phyloP scores from a whole-genome alignment of 35 echinoderm and acorn worm species.

The Hemicentrotus pulcherrimus region DNA sequence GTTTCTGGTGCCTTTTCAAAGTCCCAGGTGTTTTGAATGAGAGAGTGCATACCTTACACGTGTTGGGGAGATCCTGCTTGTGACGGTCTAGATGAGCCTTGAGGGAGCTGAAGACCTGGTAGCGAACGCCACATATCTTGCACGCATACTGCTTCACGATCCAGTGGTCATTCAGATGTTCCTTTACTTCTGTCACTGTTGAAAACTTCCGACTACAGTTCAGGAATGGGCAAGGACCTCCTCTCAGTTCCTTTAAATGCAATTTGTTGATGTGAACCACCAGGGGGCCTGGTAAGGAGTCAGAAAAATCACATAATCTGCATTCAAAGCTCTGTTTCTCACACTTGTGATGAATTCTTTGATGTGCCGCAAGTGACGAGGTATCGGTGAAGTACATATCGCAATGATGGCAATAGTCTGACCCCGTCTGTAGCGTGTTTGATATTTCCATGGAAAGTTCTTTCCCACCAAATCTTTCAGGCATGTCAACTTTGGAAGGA shows the following conservation, averaged over 20 bases:
- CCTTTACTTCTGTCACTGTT: not conserved
- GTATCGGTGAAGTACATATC: not conserved
- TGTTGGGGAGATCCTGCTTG: not conserved
- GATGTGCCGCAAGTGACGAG: not conserved
- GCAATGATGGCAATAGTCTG: not conserved
- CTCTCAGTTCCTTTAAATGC: not conserved
- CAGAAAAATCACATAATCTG: not conserved
- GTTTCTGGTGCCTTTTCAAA: not conserved
- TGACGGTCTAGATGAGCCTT: conserved; percentile 16
- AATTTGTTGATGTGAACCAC: not conserved
- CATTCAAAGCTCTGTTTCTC: not conserved
- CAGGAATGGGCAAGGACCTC: not conserved
- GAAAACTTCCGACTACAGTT: not conserved
- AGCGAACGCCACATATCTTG: not conserved
- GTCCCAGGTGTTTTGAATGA: conserved; percentile 31
- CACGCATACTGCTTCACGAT: not conserved
- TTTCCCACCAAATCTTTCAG: not conserved
- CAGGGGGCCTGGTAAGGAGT: not conserved
- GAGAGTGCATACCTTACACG: not conserved
- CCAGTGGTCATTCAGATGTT: not conserved
- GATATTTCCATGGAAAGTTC: not conserved
- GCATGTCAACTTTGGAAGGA: not conserved
- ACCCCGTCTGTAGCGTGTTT: not conserved
- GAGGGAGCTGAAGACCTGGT: not conserved
- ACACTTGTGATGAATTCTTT: not conserved